Percentiles rank a stretch among this genome's conserved stretches.
These are phyloP conservation scores for Achroia grisella DNA, from an alignment of 1,140 invertebrate species.

Conservation along the genomic window DNA sequence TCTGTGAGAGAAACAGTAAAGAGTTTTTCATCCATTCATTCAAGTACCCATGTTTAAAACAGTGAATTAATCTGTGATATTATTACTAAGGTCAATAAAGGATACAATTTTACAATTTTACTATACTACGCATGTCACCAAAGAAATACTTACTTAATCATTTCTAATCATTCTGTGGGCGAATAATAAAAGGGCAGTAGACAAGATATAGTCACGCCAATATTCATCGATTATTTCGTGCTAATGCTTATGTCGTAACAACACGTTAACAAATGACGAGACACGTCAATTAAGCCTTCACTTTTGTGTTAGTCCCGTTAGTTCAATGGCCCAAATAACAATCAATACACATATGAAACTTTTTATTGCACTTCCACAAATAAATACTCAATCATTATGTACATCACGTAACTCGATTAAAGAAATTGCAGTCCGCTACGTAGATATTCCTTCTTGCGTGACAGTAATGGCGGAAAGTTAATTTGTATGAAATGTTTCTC, in stretches of 20 bases:
- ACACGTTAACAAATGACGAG: slow-evolving; percentile 23
- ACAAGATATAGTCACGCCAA: not conserved
- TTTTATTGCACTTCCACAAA: slow-evolving; percentile 24
- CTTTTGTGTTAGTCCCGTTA: slow-evolving; percentile 33
- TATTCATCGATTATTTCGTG: slow-evolving; percentile 5
- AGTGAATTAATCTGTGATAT: too few relatives aligned
- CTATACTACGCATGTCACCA: too few relatives aligned
- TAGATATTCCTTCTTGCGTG: slow-evolving; percentile 36
- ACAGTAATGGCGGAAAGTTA: slow-evolving; percentile 47
- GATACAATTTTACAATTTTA: too few relatives aligned
- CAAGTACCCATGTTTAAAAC: too few relatives aligned
- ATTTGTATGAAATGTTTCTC: slow-evolving; percentile 51
- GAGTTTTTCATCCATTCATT: too few relatives aligned
- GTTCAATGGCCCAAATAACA: slow-evolving; percentile 55
- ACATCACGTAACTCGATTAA: slow-evolving; percentile 22
- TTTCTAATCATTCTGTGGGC: not conserved
- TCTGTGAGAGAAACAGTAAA: too few relatives aligned
- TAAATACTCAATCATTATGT: slow-evolving; percentile 16
- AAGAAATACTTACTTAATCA: too few relatives aligned
- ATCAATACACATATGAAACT: slow-evolving; percentile 32
- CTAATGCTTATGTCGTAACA: slow-evolving; percentile 18
- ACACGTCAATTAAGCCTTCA: slow-evolving; percentile 3
- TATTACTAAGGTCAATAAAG: too few relatives aligned
- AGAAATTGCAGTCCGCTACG: slow-evolving; percentile 24
- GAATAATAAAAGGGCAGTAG: slow-evolving; percentile 2